phyloP scores from a whole-genome alignment of 2,113 vertebrate species.

The Proterorhinus semilunaris region DNA sequence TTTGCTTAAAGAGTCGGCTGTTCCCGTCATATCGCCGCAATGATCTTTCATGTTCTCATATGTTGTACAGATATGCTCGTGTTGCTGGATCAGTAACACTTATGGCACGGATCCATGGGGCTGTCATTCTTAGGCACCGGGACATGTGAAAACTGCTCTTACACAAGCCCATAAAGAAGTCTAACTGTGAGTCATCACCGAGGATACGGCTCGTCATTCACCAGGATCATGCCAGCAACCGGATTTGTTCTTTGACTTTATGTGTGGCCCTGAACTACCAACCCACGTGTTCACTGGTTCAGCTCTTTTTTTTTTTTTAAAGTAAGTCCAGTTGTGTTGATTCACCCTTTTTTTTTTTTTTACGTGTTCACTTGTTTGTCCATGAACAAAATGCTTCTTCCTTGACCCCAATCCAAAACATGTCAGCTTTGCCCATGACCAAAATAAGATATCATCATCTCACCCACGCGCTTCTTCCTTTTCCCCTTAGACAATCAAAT shows the following conservation, averaged over 20 bases:
- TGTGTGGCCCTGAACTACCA: slow-evolving; percentile 17
- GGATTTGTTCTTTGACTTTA: slow-evolving; percentile 12
- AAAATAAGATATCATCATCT: slow-evolving; percentile 1
- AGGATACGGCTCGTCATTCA: slow-evolving; percentile 30
- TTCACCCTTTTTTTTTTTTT: too few species aligned
- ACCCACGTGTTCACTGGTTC: background rate
- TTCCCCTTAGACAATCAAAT: slow-evolving; percentile 65
- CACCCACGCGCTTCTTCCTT: slow-evolving; percentile 58
- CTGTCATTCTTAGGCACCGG: slow-evolving; percentile 44
- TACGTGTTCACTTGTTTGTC: background rate
- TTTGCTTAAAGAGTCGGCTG: background rate
- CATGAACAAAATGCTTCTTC: background rate
- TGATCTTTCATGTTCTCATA: slow-evolving; percentile 3
- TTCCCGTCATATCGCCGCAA: background rate
- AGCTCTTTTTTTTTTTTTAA: too few species aligned
- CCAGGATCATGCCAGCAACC: slow-evolving; percentile 18
- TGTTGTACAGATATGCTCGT: slow-evolving; percentile 2
- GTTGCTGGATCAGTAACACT: slow-evolving; percentile 16
- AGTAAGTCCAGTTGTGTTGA: too few species aligned
- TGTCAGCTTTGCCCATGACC: slow-evolving; percentile 7
- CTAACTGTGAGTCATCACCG: slow-evolving; percentile 51
- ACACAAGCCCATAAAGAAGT: slow-evolving; percentile 44
- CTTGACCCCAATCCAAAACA: background rate
- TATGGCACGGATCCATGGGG: slow-evolving; percentile 40
- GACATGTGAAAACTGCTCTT: slow-evolving; percentile 54